Conservation (phyloP, 1,140 invertebrate species). For the Penaeus vannamei region DNA sequence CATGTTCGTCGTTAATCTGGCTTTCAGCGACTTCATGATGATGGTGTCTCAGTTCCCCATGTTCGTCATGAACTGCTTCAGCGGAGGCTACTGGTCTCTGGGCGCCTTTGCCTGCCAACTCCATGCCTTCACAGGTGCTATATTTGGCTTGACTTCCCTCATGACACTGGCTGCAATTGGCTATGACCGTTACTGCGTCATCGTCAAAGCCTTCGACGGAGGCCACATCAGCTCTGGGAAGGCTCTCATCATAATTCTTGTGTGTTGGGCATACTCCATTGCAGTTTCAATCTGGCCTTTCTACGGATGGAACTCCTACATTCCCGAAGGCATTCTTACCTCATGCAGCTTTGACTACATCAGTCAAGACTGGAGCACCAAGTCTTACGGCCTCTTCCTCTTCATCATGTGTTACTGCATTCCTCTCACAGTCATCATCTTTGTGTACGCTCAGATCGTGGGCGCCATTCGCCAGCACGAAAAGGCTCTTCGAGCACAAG, state of each 20-base stretch:
- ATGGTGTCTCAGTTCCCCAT: conserved; percentile 76
- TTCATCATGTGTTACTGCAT: conserved; percentile 63
- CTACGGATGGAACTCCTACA: conserved; percentile 69
- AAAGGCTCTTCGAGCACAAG: conserved; percentile 72
- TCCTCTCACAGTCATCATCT: conserved; percentile 68
- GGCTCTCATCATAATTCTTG: conserved; percentile 65
- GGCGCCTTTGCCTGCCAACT: conserved; percentile 86
- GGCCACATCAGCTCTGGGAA: conserved; percentile 64
- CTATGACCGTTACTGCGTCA: conserved; percentile 70
- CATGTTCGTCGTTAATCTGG: conserved; percentile 86
- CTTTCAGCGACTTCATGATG: conserved; percentile 89
- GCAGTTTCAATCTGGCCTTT: conserved; percentile 67
- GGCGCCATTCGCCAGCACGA: conserved; percentile 73
- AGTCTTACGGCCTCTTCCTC: conserved; percentile 63
- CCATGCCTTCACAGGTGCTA: conserved; percentile 80
- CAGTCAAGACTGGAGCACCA: neutral
- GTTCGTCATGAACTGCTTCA: conserved; percentile 86
- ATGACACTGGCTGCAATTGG: conserved; percentile 68
- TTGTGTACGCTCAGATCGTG: conserved; percentile 73
- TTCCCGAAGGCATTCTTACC: conserved; percentile 67
- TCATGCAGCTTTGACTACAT: conserved; percentile 69
- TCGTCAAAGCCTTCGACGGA: conserved; percentile 68
- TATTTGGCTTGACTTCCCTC: conserved; percentile 69
- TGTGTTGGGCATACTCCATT: conserved; percentile 68
- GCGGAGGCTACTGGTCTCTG: conserved; percentile 66